Evolutionary conservation across 2,113 vertebrate species (phyloP).

Genomic region (Nannobrachium achirus): DNA sequence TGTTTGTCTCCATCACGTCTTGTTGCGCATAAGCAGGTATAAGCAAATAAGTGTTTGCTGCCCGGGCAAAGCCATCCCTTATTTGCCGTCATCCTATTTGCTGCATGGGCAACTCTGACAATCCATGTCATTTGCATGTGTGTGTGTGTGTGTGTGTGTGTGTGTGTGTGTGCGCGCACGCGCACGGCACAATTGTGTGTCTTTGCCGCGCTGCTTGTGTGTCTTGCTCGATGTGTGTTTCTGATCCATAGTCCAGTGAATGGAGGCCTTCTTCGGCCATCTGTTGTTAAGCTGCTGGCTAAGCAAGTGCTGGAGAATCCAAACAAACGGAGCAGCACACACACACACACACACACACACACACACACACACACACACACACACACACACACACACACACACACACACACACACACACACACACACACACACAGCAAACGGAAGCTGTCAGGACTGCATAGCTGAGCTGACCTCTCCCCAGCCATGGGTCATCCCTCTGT

Average conservation of each 20-base stretch:
- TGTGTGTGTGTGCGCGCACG: neutral
- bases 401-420: too few species aligned
- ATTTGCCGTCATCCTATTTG: slow-evolving; percentile 45
- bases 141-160: slow-evolving; percentile 10
- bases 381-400: too few species aligned
- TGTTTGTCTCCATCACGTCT: slow-evolving; percentile 16
- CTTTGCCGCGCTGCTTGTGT: slow-evolving; percentile 59
- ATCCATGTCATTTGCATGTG: slow-evolving; percentile 64
- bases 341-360: too few species aligned
- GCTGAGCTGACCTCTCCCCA: slow-evolving; percentile 87
- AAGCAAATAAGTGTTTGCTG: slow-evolving; percentile 46
- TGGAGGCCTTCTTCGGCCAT: slow-evolving; percentile 90
- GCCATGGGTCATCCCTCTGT: slow-evolving; percentile 80
- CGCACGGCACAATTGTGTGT: neutral
- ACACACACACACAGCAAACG: slow-evolving; percentile 92
- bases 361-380: too few species aligned
- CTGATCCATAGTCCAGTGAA: slow-evolving; percentile 80
- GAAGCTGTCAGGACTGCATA: slow-evolving; percentile 90
- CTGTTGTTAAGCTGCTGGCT: slow-evolving; percentile 94
- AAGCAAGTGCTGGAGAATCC: slow-evolving; percentile 89
- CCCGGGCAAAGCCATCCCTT: slow-evolving; percentile 15
- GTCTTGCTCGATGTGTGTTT: slow-evolving; percentile 80
- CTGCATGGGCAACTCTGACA: slow-evolving; percentile 65
- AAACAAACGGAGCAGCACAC: slow-evolving; percentile 90
- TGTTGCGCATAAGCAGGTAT: slow-evolving; percentile 11